Percentiles rank a stretch among this genome's conserved stretches.
Conservation (phyloP, 1,140 invertebrate genomes). For the Drosophila nebulosa region DNA sequence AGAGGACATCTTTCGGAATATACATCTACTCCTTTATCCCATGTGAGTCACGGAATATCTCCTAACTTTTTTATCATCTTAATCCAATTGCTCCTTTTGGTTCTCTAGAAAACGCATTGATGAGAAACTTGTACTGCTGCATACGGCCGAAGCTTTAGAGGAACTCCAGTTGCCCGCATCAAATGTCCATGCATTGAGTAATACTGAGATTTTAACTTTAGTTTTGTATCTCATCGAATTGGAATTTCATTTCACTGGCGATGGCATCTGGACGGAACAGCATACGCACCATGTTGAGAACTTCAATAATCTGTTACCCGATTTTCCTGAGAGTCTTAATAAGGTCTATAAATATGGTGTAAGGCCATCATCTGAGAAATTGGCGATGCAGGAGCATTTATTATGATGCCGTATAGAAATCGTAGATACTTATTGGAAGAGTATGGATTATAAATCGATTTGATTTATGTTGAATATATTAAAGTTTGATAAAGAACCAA, state of each 20-base stretch:
- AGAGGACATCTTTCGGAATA: conserved; percentile 82
- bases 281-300: conserved; percentile 75
- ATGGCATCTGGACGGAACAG: conserved; percentile 81
- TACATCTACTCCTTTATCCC: conserved; percentile 83
- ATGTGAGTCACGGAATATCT: conserved; percentile 66
- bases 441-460: background rate
- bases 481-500: background rate
- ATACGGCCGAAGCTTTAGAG: conserved; percentile 44
- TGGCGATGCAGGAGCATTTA: conserved; percentile 35
- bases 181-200: conserved; percentile 38
- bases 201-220: conserved; percentile 67
- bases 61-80: background rate
- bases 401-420: conserved; percentile 10
- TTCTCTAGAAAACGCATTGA: conserved; percentile 67
- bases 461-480: background rate
- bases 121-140: conserved; percentile 62
- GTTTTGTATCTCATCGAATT: conserved; percentile 81
- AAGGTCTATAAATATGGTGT: conserved; percentile 79
- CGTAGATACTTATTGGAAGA: background rate
- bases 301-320: conserved; percentile 74
- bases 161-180: conserved; percentile 56
- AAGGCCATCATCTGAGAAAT: conserved; percentile 55
- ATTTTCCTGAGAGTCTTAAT: conserved; percentile 74
- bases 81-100: background rate
- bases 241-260: conserved; percentile 81